Evolutionary conservation across 2,797 vertebrate species (phyloP).

Genomic region (Champsocephalus esox): DNA sequence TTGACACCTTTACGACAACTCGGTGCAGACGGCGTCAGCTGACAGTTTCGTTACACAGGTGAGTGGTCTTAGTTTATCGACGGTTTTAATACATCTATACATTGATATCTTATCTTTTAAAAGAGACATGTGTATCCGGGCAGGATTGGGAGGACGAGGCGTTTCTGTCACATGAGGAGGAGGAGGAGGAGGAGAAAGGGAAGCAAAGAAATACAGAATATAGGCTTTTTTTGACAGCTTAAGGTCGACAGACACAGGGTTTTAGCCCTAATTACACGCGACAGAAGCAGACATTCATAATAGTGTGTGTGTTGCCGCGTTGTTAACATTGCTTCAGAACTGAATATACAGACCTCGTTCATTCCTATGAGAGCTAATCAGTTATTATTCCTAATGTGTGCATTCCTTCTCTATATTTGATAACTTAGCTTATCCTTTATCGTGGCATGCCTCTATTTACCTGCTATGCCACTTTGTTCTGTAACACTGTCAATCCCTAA

Average conservation of each 20-base stretch:
- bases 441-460: too few relatives aligned
- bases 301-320: slow-evolving; percentile 17
- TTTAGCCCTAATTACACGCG: too few relatives aligned
- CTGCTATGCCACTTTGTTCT: too few relatives aligned
- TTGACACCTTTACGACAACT: slow-evolving; percentile 54
- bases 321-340: slow-evolving; percentile 19
- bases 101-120: fast-evolving
- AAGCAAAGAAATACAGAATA: slow-evolving; percentile 46
- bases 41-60: slow-evolving; percentile 69
- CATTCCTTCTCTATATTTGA: too few relatives aligned
- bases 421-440: too few relatives aligned
- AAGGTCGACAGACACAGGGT: slow-evolving; percentile 18
- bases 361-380: too few relatives aligned
- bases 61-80: slow-evolving; percentile 36
- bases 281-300: slow-evolving; percentile 20
- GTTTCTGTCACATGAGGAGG: slow-evolving; percentile 61
- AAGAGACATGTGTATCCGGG: neutral
- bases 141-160: slow-evolving; percentile 25
- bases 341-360: too few relatives aligned
- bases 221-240: slow-evolving; percentile 72
- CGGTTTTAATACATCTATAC: neutral
- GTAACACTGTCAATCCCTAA: too few relatives aligned
- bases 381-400: too few relatives aligned
- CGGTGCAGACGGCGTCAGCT: slow-evolving; percentile 46
- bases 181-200: slow-evolving; percentile 43